These are phyloP conservation scores for Sturnus vulgaris DNA, from an alignment of 2,113 vertebrate species.

Conservation along the genomic window DNA sequence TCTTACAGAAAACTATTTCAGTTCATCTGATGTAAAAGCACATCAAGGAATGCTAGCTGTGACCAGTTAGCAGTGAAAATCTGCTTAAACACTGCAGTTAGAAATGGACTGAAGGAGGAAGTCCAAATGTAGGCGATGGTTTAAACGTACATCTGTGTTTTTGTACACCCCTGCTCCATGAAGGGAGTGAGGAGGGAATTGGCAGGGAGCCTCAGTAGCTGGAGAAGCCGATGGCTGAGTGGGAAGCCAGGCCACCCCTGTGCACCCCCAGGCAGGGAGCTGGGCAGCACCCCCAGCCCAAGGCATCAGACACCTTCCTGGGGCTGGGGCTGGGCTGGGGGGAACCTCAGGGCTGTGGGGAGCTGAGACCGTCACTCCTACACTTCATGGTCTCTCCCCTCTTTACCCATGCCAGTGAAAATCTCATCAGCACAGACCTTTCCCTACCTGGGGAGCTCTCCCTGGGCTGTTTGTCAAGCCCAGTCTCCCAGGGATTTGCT, in stretches of 20 bases:
- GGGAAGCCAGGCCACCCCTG: neutral
- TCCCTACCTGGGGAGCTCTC: neutral
- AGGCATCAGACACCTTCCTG: neutral
- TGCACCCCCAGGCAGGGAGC: neutral
- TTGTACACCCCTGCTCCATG: rapidly evolving
- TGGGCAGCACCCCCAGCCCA: neutral
- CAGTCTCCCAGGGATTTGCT: neutral
- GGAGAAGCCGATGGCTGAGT: neutral
- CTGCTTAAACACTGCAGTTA: neutral
- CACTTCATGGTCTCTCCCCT: neutral
- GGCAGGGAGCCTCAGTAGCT: neutral
- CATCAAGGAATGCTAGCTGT: neutral
- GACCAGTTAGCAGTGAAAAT: neutral
- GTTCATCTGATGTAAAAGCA: conserved; percentile 21
- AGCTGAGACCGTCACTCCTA: neutral
- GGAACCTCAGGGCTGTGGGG: neutral
- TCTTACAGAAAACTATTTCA: conserved; percentile 39
- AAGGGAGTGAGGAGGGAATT: neutral
- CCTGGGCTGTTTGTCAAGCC: neutral
- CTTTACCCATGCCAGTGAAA: neutral
- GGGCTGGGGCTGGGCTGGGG: rapidly evolving
- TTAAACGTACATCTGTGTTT: neutral
- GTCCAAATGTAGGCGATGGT: neutral
- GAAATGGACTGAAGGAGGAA: neutral
- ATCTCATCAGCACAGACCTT: neutral